A percentile compares a stretch with the other conserved stretches of the same genome.
These are phyloP conservation scores for Agriotes lineatus DNA, from an alignment of 2,888 invertebrate species.

Conservation along the genomic window DNA sequence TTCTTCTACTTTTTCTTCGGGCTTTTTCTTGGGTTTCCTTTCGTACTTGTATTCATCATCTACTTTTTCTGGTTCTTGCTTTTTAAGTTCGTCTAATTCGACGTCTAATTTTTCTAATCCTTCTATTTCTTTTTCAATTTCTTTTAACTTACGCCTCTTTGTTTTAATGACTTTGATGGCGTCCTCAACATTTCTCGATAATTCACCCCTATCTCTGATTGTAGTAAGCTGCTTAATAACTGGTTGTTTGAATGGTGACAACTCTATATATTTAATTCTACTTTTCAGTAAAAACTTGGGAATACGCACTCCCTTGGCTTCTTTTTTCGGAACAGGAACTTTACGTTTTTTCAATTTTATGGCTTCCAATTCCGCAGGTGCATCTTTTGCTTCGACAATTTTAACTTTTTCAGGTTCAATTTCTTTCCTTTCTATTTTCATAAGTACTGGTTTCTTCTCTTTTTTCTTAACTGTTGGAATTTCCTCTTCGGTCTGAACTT, in stretches of 20 bases:
- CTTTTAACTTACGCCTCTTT: slow-evolving; percentile 65
- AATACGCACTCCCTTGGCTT: slow-evolving; percentile 57
- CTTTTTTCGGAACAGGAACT: slow-evolving; percentile 56
- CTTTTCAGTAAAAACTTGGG: slow-evolving; percentile 79
- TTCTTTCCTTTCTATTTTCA: slow-evolving; percentile 5
- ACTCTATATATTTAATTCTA: slow-evolving; percentile 71
- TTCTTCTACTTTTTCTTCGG: slow-evolving; percentile 61
- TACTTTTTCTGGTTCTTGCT: slow-evolving; percentile 58
- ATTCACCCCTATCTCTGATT: slow-evolving; percentile 73
- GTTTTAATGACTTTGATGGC: slow-evolving; percentile 73
- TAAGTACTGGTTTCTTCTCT: slow-evolving; percentile 53
- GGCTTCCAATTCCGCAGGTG: slow-evolving; percentile 13
- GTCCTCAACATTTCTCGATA: slow-evolving; percentile 76
- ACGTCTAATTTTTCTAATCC: slow-evolving; percentile 61
- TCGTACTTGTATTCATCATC: slow-evolving; percentile 53
- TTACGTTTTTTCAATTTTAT: slow-evolving; percentile 72
- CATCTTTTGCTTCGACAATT: slow-evolving; percentile 39
- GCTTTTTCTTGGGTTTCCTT: slow-evolving; percentile 49
- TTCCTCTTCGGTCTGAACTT: slow-evolving; percentile 33
- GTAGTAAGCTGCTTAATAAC: slow-evolving; percentile 65
- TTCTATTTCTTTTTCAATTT: slow-evolving; percentile 68
- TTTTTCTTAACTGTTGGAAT: no score
- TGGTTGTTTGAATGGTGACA: slow-evolving; percentile 58
- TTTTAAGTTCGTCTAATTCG: slow-evolving; percentile 64
- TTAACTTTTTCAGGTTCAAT: slow-evolving; percentile 52